Evolutionary conservation across 2,888 invertebrate genomes (phyloP).

Genomic region (Callyntrura sp.): DNA sequence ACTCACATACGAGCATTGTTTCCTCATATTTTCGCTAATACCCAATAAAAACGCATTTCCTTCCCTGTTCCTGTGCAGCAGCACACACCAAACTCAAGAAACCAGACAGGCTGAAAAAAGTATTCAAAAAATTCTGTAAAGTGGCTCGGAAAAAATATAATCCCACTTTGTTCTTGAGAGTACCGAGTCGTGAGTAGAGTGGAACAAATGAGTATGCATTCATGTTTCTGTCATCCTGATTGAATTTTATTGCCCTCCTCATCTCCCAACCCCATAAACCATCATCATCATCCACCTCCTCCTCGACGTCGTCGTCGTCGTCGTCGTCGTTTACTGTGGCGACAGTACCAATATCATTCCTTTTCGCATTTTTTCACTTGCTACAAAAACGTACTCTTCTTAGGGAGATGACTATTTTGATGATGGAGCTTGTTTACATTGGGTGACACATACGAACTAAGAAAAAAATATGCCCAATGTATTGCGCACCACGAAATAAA

Average conservation of each 20-base stretch:
- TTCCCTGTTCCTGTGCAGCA: not conserved
- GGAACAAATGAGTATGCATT: conserved; percentile 67
- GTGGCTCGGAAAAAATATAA: no score
- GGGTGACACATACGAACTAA: no score
- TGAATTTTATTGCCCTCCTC: conserved; percentile 64
- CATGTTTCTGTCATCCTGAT: conserved; percentile 61
- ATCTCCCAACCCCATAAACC: conserved; percentile 58
- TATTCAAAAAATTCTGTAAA: not conserved
- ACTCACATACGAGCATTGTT: no score
- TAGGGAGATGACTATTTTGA: conserved; percentile 3
- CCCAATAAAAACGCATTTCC: conserved; percentile 28
- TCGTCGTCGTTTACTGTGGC: no score
- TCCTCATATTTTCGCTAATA: not conserved
- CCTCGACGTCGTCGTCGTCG: no score
- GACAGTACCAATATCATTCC: no score
- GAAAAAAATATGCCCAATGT: no score
- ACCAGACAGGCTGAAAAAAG: conserved; percentile 18
- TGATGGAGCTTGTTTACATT: conserved; percentile 4
- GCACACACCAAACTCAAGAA: not conserved
- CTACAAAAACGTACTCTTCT: no score
- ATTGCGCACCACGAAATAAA: no score
- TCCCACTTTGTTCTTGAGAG: no score
- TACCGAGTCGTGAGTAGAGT: conserved; percentile 1
- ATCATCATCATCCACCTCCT: conserved; percentile 2
- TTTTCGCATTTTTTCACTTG: conserved; percentile 18